A percentile compares a stretch with the other conserved stretches of the same genome.
These are phyloP conservation scores for Rhinopomastus cyanomelas DNA, from an alignment of 2,113 vertebrate genomes.

Conservation along the genomic window DNA sequence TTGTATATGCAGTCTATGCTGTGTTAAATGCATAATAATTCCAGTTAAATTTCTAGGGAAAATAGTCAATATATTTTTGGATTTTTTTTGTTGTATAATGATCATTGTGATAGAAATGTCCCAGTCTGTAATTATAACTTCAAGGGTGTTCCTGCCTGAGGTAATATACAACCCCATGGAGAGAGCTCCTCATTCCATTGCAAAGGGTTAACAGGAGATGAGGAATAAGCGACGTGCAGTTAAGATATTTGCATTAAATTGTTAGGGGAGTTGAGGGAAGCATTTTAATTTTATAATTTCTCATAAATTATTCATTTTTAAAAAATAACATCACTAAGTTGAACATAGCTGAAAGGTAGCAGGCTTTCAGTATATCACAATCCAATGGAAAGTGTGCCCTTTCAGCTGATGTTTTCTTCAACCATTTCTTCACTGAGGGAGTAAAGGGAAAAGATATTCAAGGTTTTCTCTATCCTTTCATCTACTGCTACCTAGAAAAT, in stretches of 20 bases:
- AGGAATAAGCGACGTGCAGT: background rate
- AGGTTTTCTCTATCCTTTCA: background rate
- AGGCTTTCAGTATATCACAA: background rate
- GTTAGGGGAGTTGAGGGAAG: conserved; percentile 13
- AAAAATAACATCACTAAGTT: conserved; percentile 2
- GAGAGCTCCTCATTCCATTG: background rate
- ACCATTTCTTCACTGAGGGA: background rate
- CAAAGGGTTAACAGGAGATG: conserved; percentile 12
- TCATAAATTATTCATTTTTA: conserved; percentile 34
- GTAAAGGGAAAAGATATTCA: background rate
- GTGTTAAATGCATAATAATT: background rate
- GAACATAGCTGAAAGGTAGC: background rate
- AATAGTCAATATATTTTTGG: background rate
- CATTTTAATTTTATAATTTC: conserved; percentile 47
- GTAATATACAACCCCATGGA: background rate
- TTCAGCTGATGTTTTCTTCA: conserved; percentile 26
- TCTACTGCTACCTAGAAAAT: conserved; percentile 35
- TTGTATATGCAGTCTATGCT: background rate
- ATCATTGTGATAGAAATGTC: background rate
- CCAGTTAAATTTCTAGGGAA: background rate
- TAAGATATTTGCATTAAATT: conserved; percentile 39
- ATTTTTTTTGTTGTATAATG: background rate
- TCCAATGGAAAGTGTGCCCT: background rate
- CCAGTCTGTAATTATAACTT: background rate
- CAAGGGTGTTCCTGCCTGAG: background rate